A percentile compares a stretch with the other conserved stretches of the same genome.
Evolutionary conservation across 2,888 invertebrate species (phyloP).

Genomic region (Mamestra brassicae): DNA sequence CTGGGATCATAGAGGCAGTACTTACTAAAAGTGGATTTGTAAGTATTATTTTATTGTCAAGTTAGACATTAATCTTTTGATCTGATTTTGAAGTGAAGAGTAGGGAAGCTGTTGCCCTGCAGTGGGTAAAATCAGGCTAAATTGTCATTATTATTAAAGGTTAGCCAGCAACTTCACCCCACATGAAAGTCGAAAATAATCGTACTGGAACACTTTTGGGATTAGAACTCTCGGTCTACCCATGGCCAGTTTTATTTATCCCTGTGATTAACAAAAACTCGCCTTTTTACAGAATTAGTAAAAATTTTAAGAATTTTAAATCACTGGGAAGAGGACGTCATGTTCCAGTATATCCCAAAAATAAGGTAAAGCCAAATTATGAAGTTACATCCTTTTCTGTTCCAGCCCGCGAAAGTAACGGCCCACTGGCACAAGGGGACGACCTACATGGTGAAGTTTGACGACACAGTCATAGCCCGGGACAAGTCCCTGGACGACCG

Average conservation of each 20-base stretch:
- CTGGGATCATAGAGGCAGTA: constrained; percentile 99
- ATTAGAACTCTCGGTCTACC: too few species aligned
- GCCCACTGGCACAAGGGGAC: constrained; percentile 99
- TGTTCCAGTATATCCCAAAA: not conserved
- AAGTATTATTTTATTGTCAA: constrained; percentile 86
- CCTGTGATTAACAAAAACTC: too few species aligned
- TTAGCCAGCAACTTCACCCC: too few species aligned
- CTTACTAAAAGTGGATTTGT: constrained; percentile 98
- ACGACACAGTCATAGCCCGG: constrained; percentile 96
- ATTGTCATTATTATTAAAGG: too few species aligned
- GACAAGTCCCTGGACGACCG: constrained; percentile 98
- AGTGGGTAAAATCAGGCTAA: too few species aligned
- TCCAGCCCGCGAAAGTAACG: constrained; percentile 98
- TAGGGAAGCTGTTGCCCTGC: too few species aligned
- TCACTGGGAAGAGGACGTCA: not conserved
- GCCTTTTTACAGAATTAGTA: too few species aligned
- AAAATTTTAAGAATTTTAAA: not conserved
- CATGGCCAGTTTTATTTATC: too few species aligned
- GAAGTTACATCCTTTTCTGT: constrained; percentile 69
- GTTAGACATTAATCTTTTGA: not conserved
- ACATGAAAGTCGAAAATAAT: too few species aligned
- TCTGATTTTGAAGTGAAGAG: too few species aligned
- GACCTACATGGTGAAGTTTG: constrained; percentile 99
- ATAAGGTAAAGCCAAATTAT: not conserved
- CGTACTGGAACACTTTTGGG: too few species aligned